Base-by-base conservation (phyloP, 2,797 vertebrate genomes). In the Phaenicophaeus curvirostris region DNA sequence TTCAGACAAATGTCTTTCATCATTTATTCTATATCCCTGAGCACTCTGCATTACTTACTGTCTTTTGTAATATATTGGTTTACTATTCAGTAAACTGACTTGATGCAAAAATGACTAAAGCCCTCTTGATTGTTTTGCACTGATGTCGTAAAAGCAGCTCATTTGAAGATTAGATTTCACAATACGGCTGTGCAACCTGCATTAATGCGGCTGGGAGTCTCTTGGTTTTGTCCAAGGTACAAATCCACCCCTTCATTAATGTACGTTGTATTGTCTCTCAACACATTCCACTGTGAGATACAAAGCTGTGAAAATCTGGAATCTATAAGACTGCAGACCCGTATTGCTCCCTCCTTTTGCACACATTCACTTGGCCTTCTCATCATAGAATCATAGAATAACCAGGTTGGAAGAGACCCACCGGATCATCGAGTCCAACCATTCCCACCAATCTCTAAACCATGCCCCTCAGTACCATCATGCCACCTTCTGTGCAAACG, bases 121-220 rank as follows among this genome's bases (percentile, higher is more conserved):
- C 5, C 21, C 16, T 77, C 65, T 71, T 65, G 69, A 68, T 58
- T 68, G 33, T 62, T n/a, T n/a, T n/a, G n/a, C 51, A 25, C 25
- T 89, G 1, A 0, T 6, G 17, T 4, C 28, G 62, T 20, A 59
- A 87, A 86, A 87, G 21, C 28, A 76, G 39, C 13, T 71, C 35
- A 67, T 2, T 13, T 30, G 39, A 85, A 78, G 58, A 5, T 10
- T 6, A 46, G 33, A 54, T 81, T 86, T 72, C 90, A 81, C 24
- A 71, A 42, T 15, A 25, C 0, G 0, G 18, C 53, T 23, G 11
- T 0, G 0, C 37, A 80, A 73, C 31, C 41, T 53, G 15, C 13
- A 57, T 27, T 37, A 80, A 57, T 41, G 3, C 73, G 24, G 50
- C 68, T 44, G 37, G 9, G 15, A 71, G 28, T 16, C 72, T 79